Conservation (phyloP, 2,113 vertebrate genomes). For the Corythoichthys haematopterus region DNA sequence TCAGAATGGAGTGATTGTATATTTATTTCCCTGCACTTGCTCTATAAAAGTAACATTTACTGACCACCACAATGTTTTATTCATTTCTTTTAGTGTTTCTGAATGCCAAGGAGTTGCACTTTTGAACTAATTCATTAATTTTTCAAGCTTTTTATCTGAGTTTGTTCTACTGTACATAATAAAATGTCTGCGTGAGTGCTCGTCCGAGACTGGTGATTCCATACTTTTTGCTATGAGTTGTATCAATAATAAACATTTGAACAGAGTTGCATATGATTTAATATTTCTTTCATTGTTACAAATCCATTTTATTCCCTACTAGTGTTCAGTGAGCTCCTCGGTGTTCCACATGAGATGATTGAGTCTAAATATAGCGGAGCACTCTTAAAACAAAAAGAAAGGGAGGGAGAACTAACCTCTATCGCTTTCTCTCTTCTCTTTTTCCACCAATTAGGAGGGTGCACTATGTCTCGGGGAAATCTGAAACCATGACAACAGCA, state of each 20-base stretch:
- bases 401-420: slow-evolving; percentile 7
- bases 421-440: slow-evolving; percentile 1
- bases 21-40: too few relatives aligned
- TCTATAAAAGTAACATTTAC: too few relatives aligned
- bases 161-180: too few relatives aligned
- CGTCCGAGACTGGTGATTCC: too few relatives aligned
- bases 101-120: too few relatives aligned
- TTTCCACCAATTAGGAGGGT: slow-evolving; percentile 54
- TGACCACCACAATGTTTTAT: too few relatives aligned
- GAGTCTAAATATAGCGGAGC: slow-evolving; percentile 37
- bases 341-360: not conserved
- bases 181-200: too few relatives aligned
- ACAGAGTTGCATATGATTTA: not conserved
- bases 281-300: not conserved
- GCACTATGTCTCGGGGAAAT: slow-evolving; percentile 41
- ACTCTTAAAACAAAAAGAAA: slow-evolving; percentile 2
- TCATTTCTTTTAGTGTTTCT: too few relatives aligned
- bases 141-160: too few relatives aligned
- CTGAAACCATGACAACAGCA: slow-evolving; percentile 64
- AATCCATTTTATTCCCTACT: not conserved
- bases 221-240: too few relatives aligned
- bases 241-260: not conserved
- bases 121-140: too few relatives aligned
- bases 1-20: too few relatives aligned
- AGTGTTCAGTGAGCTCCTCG: not conserved